Percentiles rank a stretch among this genome's conserved stretches.
phyloP scores from a whole-genome alignment of 2,888 invertebrate species.

The Phytoseiulus persimilis region DNA sequence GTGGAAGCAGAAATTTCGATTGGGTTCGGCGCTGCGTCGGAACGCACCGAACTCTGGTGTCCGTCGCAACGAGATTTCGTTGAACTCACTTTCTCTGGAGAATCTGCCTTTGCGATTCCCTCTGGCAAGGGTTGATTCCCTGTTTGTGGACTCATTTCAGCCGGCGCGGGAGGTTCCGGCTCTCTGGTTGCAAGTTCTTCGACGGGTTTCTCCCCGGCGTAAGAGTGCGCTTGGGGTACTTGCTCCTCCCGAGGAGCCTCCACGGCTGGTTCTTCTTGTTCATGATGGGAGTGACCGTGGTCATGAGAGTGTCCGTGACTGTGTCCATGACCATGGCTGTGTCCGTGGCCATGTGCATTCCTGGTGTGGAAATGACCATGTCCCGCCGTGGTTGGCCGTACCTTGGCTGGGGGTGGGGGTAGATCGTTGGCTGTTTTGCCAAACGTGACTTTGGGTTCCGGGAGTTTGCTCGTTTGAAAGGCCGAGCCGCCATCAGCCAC shows the following conservation, averaged over 20 bases:
- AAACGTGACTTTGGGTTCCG: not conserved
- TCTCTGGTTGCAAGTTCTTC: not conserved
- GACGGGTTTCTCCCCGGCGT: conserved; percentile 8
- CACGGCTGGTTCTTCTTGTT: no score
- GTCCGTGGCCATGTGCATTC: conserved; percentile 13
- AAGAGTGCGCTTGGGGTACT: not conserved
- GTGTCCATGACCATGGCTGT: conserved; percentile 20
- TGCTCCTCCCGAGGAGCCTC: not conserved
- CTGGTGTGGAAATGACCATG: not conserved
- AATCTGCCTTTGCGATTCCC: not conserved
- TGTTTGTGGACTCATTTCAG: not conserved
- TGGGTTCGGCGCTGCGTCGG: no score
- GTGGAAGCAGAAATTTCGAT: no score
- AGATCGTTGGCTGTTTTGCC: not conserved
- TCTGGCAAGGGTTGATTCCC: not conserved
- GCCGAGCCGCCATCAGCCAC: not conserved
- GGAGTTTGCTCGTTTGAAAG: not conserved
- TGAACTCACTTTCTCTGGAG: not conserved
- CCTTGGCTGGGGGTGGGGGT: not conserved
- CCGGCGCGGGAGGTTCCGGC: not conserved
- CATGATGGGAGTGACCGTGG: not conserved
- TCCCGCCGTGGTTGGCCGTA: not conserved
- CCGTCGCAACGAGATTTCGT: no score
- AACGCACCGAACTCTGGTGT: no score
- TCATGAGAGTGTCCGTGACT: conserved; percentile 6